These are phyloP conservation scores for Rhagonycha fulva DNA, from an alignment of 2,888 invertebrate species.

Conservation along the genomic window DNA sequence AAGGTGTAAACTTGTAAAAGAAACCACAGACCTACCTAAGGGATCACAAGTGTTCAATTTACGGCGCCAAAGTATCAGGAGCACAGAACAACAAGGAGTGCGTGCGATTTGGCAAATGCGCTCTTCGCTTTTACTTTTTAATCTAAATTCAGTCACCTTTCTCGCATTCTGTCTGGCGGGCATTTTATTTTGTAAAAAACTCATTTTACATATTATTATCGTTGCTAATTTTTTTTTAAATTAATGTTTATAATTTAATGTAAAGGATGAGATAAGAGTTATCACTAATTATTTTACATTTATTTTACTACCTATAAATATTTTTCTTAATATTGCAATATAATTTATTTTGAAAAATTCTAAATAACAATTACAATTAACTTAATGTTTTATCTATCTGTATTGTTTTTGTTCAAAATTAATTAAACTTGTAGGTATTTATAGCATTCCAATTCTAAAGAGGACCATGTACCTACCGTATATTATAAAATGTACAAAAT, in stretches of 20 bases:
- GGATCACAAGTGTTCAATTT: constrained; percentile 32
- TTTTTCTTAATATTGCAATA: no score
- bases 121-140: background rate
- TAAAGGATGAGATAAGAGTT: background rate
- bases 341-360: no score
- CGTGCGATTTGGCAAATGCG: background rate
- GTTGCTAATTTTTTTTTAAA: background rate
- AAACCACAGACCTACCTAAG: constrained; percentile 11
- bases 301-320: no score
- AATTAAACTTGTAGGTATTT: no score
- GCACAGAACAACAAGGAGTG: constrained; percentile 40
- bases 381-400: no score
- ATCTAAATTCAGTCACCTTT: background rate
- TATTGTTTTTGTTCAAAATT: no score
- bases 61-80: constrained; percentile 56
- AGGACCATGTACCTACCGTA: no score
- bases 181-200: background rate
- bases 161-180: background rate
- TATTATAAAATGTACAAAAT: no score
- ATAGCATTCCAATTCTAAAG: no score
- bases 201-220: background rate
- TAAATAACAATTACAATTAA: no score
- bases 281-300: background rate
- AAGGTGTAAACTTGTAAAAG: background rate
- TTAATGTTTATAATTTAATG: background rate